A percentile compares a stretch with the other conserved stretches of the same genome.
Evolutionary conservation across 2,888 invertebrate species (phyloP).

Genomic region (Sarcophaga subvicina): DNA sequence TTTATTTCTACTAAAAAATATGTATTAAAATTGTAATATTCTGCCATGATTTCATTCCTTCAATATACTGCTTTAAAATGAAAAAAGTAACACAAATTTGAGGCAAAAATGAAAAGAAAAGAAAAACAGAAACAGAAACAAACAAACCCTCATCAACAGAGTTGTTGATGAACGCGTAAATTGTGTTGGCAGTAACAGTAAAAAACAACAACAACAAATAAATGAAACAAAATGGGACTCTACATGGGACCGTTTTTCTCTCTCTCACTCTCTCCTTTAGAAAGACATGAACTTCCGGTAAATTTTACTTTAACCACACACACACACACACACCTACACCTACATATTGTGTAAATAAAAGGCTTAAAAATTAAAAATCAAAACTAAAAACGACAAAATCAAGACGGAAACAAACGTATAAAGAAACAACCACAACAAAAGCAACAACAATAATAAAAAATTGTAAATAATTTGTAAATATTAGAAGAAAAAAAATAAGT

Average conservation of each 20-base stretch:
- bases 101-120: background rate
- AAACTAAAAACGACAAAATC: background rate
- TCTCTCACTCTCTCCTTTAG: too few relatives aligned
- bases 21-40: too few relatives aligned
- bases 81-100: background rate
- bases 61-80: background rate
- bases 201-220: conserved; percentile 14
- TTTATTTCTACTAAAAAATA: too few relatives aligned
- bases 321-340: background rate
- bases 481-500: background rate
- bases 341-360: background rate
- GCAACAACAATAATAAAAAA: background rate
- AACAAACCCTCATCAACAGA: conserved; percentile 10
- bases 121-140: conserved; percentile 2
- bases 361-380: background rate
- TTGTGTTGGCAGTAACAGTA: conserved; percentile 51
- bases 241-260: background rate
- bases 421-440: background rate
- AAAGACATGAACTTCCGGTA: background rate
- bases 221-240: conserved; percentile 7
- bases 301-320: background rate
- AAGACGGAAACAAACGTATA: background rate
- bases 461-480: conserved; percentile 59
- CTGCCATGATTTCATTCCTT: background rate
- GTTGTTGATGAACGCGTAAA: conserved; percentile 62